Evolutionary conservation across 2,888 invertebrate species (phyloP).

Genomic region (Dorcus parallelipipedus): DNA sequence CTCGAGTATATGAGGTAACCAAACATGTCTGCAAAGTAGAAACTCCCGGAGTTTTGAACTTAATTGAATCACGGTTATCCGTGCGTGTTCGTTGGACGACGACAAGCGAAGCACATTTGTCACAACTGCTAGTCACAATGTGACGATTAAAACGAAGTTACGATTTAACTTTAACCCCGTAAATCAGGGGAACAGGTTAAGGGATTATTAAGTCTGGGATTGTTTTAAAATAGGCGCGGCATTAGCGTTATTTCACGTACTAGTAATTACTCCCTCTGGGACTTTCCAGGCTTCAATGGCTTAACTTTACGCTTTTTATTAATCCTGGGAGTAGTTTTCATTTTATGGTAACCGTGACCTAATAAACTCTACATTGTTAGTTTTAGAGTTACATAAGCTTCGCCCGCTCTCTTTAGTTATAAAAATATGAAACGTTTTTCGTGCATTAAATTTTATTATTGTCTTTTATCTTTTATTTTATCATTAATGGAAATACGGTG

Average conservation of each 20-base stretch:
- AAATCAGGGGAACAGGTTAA: constrained; percentile 25
- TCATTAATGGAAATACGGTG: too few species aligned
- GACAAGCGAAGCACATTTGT: constrained; percentile 22
- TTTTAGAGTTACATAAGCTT: too few species aligned
- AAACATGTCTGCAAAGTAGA: too few species aligned
- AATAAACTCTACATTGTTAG: too few species aligned
- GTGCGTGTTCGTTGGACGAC: constrained; percentile 19
- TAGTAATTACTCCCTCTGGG: too few species aligned
- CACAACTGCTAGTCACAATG: constrained; percentile 21
- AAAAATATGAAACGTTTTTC: too few species aligned
- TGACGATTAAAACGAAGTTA: constrained; percentile 28
- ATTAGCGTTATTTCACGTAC: not conserved
- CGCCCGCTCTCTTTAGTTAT: too few species aligned
- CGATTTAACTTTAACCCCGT: constrained; percentile 24
- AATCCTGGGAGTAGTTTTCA: too few species aligned
- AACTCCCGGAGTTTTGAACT: constrained; percentile 7
- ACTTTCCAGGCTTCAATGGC: not conserved
- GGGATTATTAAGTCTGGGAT: constrained; percentile 24
- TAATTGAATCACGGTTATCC: constrained; percentile 25
- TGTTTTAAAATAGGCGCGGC: constrained; percentile 5
- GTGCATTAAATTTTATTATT: too few species aligned
- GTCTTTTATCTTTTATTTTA: too few species aligned
- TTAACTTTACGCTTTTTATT: not conserved
- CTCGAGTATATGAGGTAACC: too few species aligned
- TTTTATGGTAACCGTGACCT: too few species aligned